phyloP scores from a whole-genome alignment of 30 jellyfish, hydroid and myxozoan species.

The Aurelia sp. region DNA sequence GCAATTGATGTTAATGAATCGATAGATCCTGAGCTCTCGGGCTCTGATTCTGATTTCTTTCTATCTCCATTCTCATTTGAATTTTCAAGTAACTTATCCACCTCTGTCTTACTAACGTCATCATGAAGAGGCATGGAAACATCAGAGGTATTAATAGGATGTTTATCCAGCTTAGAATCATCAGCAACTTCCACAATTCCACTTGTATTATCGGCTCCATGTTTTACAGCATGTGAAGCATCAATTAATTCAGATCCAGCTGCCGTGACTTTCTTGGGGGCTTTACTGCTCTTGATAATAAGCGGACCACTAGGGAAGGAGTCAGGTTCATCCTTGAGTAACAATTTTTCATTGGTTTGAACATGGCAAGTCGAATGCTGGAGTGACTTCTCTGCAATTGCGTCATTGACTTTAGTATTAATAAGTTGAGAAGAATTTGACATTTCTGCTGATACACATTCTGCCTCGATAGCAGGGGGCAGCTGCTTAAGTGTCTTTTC shows the following conservation, averaged over 20 bases:
- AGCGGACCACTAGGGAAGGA: slow-evolving; percentile 2
- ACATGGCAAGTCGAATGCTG: not conserved
- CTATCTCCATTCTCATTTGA: slow-evolving; percentile 15
- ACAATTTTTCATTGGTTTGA: not conserved
- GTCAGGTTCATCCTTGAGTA: not conserved
- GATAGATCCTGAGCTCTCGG: slow-evolving; percentile 71
- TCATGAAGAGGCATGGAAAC: not conserved
- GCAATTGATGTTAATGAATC: slow-evolving; percentile 54
- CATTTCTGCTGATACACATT: not conserved
- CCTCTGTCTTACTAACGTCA: not conserved
- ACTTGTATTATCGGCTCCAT: not conserved
- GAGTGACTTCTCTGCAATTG: not conserved
- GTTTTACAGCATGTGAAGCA: not conserved
- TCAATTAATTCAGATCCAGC: not conserved
- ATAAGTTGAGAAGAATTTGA: not conserved
- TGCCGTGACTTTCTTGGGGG: not conserved
- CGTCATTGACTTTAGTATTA: not conserved
- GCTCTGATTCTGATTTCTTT: slow-evolving; percentile 61
- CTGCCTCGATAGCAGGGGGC: not conserved
- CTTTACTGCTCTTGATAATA: slow-evolving; percentile 3
- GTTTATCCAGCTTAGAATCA: not conserved
- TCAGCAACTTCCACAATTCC: not conserved
- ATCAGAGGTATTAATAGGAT: not conserved
- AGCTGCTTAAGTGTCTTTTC: not conserved
- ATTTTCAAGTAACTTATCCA: not conserved